phyloP scores from a whole-genome alignment of 2,797 vertebrate species.

The Ara ararauna region DNA sequence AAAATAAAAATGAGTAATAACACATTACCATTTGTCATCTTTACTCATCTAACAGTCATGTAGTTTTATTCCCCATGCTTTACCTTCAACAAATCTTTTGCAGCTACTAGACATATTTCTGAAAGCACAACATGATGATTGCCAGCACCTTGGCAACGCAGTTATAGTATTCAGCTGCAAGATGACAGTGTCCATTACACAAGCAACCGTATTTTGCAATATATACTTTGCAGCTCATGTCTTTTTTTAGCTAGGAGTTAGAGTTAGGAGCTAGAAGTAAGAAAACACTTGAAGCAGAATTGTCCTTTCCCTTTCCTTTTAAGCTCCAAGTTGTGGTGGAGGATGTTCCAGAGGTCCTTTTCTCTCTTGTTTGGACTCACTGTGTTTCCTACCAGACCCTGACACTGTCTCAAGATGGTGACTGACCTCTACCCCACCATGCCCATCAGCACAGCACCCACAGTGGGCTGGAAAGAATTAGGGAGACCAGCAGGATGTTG shows the following conservation, averaged over 20 bases:
- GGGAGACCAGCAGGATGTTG: accelerated
- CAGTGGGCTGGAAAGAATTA: background rate
- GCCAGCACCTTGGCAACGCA: background rate
- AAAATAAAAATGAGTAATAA: background rate
- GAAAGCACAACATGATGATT: background rate
- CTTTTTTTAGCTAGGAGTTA: background rate
- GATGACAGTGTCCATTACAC: background rate
- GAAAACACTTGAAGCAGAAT: background rate
- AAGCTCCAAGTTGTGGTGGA: background rate
- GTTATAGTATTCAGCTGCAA: accelerated
- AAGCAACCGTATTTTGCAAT: background rate
- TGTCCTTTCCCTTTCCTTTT: background rate
- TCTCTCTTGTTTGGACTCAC: background rate
- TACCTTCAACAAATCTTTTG: background rate
- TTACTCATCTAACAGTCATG: background rate
- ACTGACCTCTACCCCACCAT: background rate
- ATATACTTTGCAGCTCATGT: background rate
- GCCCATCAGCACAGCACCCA: accelerated
- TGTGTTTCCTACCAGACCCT: background rate
- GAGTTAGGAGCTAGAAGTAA: background rate
- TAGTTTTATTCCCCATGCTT: background rate
- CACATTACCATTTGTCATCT: background rate
- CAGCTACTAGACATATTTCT: background rate
- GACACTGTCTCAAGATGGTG: background rate
- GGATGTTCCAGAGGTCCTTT: background rate